Base-by-base conservation (phyloP, 2,797 vertebrate genomes). In the Yasuhikotakia modesta region DNA sequence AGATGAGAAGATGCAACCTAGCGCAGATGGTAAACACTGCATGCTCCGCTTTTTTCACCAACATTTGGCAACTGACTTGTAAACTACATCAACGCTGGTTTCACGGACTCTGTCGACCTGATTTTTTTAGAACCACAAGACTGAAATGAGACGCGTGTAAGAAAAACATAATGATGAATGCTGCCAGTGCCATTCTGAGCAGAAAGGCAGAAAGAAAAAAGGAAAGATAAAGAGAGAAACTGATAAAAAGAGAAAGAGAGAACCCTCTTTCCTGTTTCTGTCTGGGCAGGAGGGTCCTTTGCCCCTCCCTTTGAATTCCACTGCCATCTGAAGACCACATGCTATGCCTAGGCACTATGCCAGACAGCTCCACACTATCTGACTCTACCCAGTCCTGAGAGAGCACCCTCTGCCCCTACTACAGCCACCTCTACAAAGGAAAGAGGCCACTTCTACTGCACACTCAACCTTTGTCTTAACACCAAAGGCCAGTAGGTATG, bases 291-390 rank as follows among this genome's bases (percentile, higher is more conserved):
- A 80, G 82, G 86, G 87, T 86, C 83, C 91, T 85, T 87, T 85
- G 85, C 92, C 87, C 87, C 88, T 90, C 90, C 90, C 89, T 88
- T 91, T 93, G 90, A 91, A 92, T 94, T 94, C 91, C 92, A 93
- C 83, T 91, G 93, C 93, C 94, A 97, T 94, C 90, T 89, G 93
- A 97, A 91, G 88, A 91, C 91, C 94, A 94, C 90, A 93, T 90
- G 92, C 93, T 92, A 92, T 91, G 93, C 91, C 93, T 91, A 87
- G 92, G 94, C 93, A 93, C 88, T 64, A 79, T 87, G 94, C 95
- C 95, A 96, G 88, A 87, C 83, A 91, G 84, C 88, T 93, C 79
- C 60, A 17, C 88, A 84, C 72, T 91, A 87, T 87, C 86, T 88
- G 90, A 89, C 91, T 90, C 89, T 88, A 90, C 81, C 78, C 89